A percentile compares a stretch with the other conserved stretches of the same genome.
These are phyloP conservation scores for Acomys russatus DNA, from an alignment of 2,797 vertebrate species.

Conservation along the genomic window DNA sequence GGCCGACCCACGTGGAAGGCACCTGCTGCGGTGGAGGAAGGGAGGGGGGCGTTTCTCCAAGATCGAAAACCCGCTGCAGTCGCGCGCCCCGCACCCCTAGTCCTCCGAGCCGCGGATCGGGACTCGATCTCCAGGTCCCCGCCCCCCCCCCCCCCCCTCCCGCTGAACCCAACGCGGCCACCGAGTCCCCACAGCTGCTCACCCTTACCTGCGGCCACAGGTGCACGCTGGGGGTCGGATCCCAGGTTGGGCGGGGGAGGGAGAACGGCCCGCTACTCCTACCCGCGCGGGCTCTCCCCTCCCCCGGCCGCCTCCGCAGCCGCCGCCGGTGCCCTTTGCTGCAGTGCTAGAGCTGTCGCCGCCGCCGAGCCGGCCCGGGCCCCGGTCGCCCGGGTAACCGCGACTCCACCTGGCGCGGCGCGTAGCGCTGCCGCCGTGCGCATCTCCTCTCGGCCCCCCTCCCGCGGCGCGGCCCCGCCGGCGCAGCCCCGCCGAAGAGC, in stretches of 20 bases:
- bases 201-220: conserved; percentile 82
- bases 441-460: conserved; percentile 74
- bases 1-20: conserved; percentile 43
- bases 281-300: conserved; percentile 69
- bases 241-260: conserved; percentile 41
- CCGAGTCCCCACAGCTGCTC: conserved; percentile 16
- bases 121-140: background rate
- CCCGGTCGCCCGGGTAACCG: conserved; percentile 92
- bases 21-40: conserved; percentile 41
- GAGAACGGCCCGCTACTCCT: conserved; percentile 62
- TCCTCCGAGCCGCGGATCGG: background rate
- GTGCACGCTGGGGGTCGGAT: conserved; percentile 60
- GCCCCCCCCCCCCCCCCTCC: background rate
- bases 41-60: conserved; percentile 76
- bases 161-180: background rate
- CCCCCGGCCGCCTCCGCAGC: conserved; percentile 68
- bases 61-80: conserved; percentile 41
- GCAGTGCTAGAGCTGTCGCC: conserved; percentile 77
- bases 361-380: conserved; percentile 81
- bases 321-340: conserved; percentile 80
- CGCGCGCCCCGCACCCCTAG: background rate
- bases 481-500: conserved; percentile 74
- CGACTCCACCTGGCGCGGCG: conserved; percentile 94
- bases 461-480: conserved; percentile 79
- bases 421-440: conserved; percentile 82